Evolutionary conservation across 2,797 vertebrate genomes (phyloP), one percentile per base, ranked within the genome.

Genomic region (Myotis vivesi): DNA sequence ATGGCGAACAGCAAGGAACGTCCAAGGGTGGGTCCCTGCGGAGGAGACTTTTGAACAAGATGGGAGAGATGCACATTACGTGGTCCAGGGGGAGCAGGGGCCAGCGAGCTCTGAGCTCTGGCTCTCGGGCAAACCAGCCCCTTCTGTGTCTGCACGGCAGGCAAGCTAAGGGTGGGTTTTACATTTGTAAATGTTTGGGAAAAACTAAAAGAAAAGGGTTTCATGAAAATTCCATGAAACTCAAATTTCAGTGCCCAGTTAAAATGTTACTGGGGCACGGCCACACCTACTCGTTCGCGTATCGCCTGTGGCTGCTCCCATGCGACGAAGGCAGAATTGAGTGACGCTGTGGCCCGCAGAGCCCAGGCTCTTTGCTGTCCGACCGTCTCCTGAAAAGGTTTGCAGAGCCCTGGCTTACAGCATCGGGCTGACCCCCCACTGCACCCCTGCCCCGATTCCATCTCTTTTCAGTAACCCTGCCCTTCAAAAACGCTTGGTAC

Each of bases 101-200:
- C 44, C 19, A 1, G 13, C 1, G 0, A 36, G 8, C 7, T 25
- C 0, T 0, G 1, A 36, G 8, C 7, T 25, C 0, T 0, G 1
- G n/a, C 25, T 41, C 4, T 20, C 1, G 0, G 53, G 23, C 28
- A 9, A 1, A 59, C 6, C 23, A 4, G 38, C 13, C 8, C 28
- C 44, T 3, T 36, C 46, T 28, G 41, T 2, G 51, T 71, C 11
- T 25, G 71, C 3, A 4, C 6, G 22, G 33, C 66, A 71, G 30
- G 6, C 44, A 28, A 28, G 51, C 41, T 4, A 15, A 85, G 30
- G 36, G 44, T 11, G 64, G 30, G 2, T 55, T 92, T 84, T 71
- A 55, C 6, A 0, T 46, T 81, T 66, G 64, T 72, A 66, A 87
- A 41, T 38, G 44, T 9, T 6, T 77, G 30, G 59, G 1, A 28